A percentile compares a stretch with the other conserved stretches of the same genome.
These are phyloP conservation scores for Pammene fasciana DNA, from an alignment of 2,888 invertebrate species.

Conservation along the genomic window DNA sequence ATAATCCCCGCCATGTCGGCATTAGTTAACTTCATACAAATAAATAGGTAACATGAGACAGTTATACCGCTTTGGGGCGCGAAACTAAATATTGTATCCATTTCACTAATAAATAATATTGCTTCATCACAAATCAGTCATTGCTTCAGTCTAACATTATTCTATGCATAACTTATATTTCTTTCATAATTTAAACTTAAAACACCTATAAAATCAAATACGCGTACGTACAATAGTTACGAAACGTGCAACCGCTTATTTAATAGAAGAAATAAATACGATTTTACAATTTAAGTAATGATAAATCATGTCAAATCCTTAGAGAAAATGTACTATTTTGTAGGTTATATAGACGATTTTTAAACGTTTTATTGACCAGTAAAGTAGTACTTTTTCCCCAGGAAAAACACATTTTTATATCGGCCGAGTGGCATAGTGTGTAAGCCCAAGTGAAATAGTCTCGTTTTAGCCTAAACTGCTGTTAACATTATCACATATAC, in stretches of 20 bases:
- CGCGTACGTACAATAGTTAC: conserved; percentile 27
- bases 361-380: background rate
- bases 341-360: background rate
- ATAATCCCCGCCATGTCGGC: background rate
- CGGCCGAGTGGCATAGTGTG: conserved; percentile 9
- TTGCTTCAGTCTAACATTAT: conserved; percentile 73
- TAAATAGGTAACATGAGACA: conserved; percentile 38
- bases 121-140: conserved; percentile 79
- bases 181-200: conserved; percentile 41
- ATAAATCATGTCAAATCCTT: conserved; percentile 5
- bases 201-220: conserved; percentile 36
- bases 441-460: conserved; percentile 30
- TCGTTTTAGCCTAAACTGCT: conserved; percentile 47
- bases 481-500: conserved; percentile 48
- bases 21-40: conserved; percentile 25
- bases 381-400: background rate
- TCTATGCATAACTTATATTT: conserved; percentile 52
- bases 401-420: background rate
- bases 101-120: conserved; percentile 80
- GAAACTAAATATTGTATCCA: conserved; percentile 55
- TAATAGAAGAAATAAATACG: conserved; percentile 32
- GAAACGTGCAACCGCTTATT: conserved; percentile 33
- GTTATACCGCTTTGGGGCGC: conserved; percentile 16
- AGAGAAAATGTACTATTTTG: background rate
- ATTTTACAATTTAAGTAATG: conserved; percentile 24